Evolutionary conservation across 2,888 invertebrate genomes (phyloP), one percentile per base, ranked within the genome.

Genomic region (Electrophaes corylata): DNA sequence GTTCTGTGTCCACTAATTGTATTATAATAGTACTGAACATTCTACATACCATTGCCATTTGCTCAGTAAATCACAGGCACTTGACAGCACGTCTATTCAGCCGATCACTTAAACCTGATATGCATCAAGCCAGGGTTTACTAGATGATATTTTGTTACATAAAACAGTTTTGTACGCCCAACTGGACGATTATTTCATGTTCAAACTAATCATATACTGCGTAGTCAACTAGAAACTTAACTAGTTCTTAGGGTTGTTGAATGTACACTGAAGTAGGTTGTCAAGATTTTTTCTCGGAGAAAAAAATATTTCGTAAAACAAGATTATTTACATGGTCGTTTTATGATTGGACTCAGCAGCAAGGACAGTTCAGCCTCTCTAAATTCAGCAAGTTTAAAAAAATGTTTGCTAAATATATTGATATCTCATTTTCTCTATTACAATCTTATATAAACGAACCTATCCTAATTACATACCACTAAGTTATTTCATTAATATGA

Each of bases 81-180:
- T 60, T 53, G 63, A 52, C 48, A 63, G 59, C 72, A 73, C 80
- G 80, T 80, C 78, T 68, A 62, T 58, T 60, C 72, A 8, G 57
- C 47, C 10, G 57, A 53, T 53, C 46, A 69, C 52, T 64, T 65
- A 54, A 57, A 67, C 62, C 69, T 60, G 64, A 63, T 74, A 68
- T 80, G 76, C 54, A 58, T 67, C 55, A 67, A 65, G 59, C 51
- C 52, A 47, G 63, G 45, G 57, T 60, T 37, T 57, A 69, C 6
- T 10, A 16, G 64, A 69, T 66, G 56, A 69, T 59, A 62, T 62
- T 59, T 59, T 53, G 65, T 73, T 70, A 64, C 65, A 65, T 71
- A 70, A 29, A 74, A 65, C 18, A 41, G 45, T 55, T 67, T 67
- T 56, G 54, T 39, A 33, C 51, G 58, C 39, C 43, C 47, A 64